Evolutionary conservation across 2,888 invertebrate species (phyloP).

Genomic region (Drosophila glabriapex): DNA sequence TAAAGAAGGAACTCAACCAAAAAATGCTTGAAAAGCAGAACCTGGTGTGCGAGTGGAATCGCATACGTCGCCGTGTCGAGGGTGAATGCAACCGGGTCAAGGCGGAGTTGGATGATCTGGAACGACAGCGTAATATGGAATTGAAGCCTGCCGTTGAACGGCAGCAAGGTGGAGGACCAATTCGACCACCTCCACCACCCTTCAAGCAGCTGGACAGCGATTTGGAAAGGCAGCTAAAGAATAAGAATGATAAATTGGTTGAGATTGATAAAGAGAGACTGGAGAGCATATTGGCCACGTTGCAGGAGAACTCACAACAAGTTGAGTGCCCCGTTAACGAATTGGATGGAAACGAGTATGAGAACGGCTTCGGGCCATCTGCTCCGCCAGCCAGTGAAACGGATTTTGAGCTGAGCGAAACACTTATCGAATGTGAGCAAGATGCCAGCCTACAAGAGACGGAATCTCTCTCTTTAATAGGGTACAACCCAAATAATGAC

Average conservation of each 20-base stretch:
- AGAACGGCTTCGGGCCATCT: not conserved
- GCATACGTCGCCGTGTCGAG: slow-evolving; percentile 25
- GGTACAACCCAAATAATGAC: not conserved
- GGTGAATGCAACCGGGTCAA: slow-evolving; percentile 26
- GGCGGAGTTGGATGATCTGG: slow-evolving; percentile 20
- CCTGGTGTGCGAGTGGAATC: slow-evolving; percentile 34
- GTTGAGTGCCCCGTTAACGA: not conserved
- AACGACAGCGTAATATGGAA: not conserved
- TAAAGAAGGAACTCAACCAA: not conserved
- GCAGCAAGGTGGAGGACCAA: slow-evolving; percentile 32
- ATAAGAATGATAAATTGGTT: slow-evolving; percentile 10
- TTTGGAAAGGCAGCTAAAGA: fast-evolving
- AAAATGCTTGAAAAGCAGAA: slow-evolving; percentile 23
- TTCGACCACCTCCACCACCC: not conserved
- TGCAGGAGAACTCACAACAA: slow-evolving; percentile 14
- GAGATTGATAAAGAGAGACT: slow-evolving; percentile 24
- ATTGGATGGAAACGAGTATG: not conserved
- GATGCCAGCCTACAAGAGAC: not conserved
- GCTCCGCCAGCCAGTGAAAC: slow-evolving; percentile 4
- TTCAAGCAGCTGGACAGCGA: not conserved
- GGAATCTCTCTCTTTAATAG: not conserved
- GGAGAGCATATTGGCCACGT: slow-evolving; percentile 10
- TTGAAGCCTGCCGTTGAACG: not conserved
- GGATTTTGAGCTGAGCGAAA: not conserved
- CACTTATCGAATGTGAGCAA: not conserved